Conservation (phyloP, 2,797 vertebrate species). For the Dermochelys coriacea region DNA sequence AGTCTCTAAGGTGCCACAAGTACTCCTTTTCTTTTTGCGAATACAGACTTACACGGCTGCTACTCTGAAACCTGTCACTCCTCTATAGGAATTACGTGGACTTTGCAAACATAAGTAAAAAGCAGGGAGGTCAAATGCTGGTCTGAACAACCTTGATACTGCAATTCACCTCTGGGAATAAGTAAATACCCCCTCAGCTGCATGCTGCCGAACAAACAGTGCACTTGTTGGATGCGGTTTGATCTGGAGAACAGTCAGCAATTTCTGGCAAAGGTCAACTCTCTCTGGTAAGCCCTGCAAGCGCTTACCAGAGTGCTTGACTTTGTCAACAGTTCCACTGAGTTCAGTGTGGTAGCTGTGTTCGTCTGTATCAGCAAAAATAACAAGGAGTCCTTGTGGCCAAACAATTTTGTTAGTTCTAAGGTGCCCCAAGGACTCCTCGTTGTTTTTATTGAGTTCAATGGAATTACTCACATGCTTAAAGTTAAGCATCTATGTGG, state of each 20-base stretch:
- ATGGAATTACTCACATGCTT: background rate
- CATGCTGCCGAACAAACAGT: constrained; percentile 48
- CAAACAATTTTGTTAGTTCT: too few species aligned
- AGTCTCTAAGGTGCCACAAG: too few species aligned
- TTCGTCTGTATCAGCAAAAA: too few species aligned
- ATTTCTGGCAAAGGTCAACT: constrained; percentile 65
- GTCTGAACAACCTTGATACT: constrained; percentile 48
- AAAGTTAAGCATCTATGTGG: constrained; percentile 36
- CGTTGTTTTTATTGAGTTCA: background rate
- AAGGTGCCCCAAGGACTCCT: too few species aligned
- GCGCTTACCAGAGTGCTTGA: constrained; percentile 3
- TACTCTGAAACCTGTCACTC: too few species aligned
- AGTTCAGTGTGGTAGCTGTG: background rate
- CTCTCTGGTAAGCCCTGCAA: background rate
- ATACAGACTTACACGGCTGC: too few species aligned
- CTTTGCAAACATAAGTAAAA: constrained; percentile 54
- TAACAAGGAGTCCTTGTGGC: too few species aligned
- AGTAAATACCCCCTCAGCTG: constrained; percentile 30
- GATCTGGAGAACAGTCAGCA: constrained; percentile 43
- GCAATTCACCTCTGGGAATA: constrained; percentile 30
- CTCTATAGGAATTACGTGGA: constrained; percentile 9
- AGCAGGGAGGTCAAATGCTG: constrained; percentile 37
- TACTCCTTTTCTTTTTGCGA: too few species aligned
- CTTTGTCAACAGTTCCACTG: background rate
- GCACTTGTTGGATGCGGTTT: background rate